These are phyloP conservation scores for Plebejus argus DNA, from an alignment of 2,888 invertebrate genomes.

Conservation along the genomic window DNA sequence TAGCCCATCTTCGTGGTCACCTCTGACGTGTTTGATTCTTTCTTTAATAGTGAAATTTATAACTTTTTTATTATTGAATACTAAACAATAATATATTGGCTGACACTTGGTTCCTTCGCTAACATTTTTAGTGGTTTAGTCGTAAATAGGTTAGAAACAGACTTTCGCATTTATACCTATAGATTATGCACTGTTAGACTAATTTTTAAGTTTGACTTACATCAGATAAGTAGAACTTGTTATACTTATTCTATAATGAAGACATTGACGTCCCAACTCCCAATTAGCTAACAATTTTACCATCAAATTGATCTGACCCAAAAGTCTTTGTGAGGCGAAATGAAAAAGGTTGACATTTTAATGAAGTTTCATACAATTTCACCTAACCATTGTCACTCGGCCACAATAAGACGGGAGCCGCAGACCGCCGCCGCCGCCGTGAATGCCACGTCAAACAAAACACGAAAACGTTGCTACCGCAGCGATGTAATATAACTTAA, in stretches of 20 bases:
- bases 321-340: not conserved
- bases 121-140: too few species aligned
- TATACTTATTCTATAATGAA: not conserved
- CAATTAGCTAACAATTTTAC: not conserved
- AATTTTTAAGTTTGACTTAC: not conserved
- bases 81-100: too few species aligned
- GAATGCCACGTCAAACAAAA: conserved; percentile 32
- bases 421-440: conserved; percentile 8
- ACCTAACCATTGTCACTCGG: conserved; percentile 18
- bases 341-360: conserved; percentile 10
- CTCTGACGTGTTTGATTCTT: too few species aligned
- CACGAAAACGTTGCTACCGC: conserved; percentile 11
- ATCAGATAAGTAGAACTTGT: not conserved
- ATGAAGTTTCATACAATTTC: conserved; percentile 19
- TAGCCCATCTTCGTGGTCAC: not conserved
- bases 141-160: too few species aligned
- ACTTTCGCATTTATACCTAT: too few species aligned
- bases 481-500: not conserved
- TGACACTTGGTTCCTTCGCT: too few species aligned
- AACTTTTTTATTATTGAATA: too few species aligned
- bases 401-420: conserved; percentile 29
- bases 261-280: not conserved
- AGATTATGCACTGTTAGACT: too few species aligned
- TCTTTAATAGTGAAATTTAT: too few species aligned
- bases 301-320: conserved; percentile 4